These are phyloP conservation scores for Drosophila melanogaster DNA, from an alignment of 1,140 invertebrate species.

Conservation along the genomic window Release_6_plus_ISO1_MT NC_004354.4:17059001-17059500, in stretches of 20 bases:
- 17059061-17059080: slow-evolving; percentile 29
- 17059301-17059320: background rate
- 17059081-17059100: slow-evolving; percentile 21
- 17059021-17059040: background rate
- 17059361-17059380: slow-evolving; percentile 34
- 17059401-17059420: slow-evolving; percentile 1
- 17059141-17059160: slow-evolving; percentile 3
- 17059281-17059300: slow-evolving; percentile 16
- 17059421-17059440: slow-evolving; percentile 38
- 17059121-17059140: background rate
- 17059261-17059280: slow-evolving; percentile 32
- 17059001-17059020: slow-evolving; percentile 1
- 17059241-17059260: slow-evolving; percentile 49
- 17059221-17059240: slow-evolving; percentile 27
- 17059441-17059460: slow-evolving; percentile 47
- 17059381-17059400: slow-evolving; percentile 15
- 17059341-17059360: slow-evolving; percentile 53
- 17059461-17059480: slow-evolving; percentile 18
- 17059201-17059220: slow-evolving; percentile 1
- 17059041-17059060: slow-evolving; percentile 5
- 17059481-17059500: background rate
- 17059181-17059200: slow-evolving; percentile 14
- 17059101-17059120: slow-evolving; percentile 1
- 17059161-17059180: background rate
- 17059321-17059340: slow-evolving; percentile 22